A percentile compares a stretch with the other conserved stretches of the same genome.
phyloP scores from a whole-genome alignment of 2,113 vertebrate genomes.

The Hypocryptadius cinnamomeus region DNA sequence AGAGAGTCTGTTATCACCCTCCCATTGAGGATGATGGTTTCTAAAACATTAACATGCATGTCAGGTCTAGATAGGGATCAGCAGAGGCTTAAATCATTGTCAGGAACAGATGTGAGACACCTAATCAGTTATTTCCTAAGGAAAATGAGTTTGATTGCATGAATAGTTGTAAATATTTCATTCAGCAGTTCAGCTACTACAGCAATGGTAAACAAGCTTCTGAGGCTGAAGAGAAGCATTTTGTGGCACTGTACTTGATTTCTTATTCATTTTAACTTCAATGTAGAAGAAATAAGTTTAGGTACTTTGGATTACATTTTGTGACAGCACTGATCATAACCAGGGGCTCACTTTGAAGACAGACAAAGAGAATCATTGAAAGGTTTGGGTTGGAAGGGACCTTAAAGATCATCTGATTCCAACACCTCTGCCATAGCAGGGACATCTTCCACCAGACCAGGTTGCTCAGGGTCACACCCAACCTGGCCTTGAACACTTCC shows the following conservation, averaged over 20 bases:
- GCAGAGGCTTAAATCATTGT: constrained; percentile 39
- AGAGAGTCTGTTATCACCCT: background rate
- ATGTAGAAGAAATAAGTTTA: background rate
- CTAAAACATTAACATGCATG: constrained; percentile 27
- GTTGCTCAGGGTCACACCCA: background rate
- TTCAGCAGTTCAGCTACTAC: constrained; percentile 23
- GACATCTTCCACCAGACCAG: background rate
- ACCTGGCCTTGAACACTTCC: background rate
- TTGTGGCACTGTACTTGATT: background rate
- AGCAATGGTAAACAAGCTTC: constrained; percentile 28
- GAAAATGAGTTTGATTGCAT: constrained; percentile 57
- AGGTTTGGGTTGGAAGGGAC: background rate
- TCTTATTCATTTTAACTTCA: constrained; percentile 8
- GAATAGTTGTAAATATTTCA: constrained; percentile 58
- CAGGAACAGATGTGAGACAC: constrained; percentile 48
- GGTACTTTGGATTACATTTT: background rate
- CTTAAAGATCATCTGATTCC: background rate
- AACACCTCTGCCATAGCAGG: background rate
- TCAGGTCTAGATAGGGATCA: constrained; percentile 29
- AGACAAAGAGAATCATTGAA: background rate
- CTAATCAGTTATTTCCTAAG: constrained; percentile 58
- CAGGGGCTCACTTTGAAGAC: background rate
- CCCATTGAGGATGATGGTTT: background rate
- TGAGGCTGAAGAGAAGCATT: background rate
- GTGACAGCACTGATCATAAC: background rate